Base-by-base conservation (phyloP, 2,113 vertebrate genomes). In the Tragelaphus scriptus region DNA sequence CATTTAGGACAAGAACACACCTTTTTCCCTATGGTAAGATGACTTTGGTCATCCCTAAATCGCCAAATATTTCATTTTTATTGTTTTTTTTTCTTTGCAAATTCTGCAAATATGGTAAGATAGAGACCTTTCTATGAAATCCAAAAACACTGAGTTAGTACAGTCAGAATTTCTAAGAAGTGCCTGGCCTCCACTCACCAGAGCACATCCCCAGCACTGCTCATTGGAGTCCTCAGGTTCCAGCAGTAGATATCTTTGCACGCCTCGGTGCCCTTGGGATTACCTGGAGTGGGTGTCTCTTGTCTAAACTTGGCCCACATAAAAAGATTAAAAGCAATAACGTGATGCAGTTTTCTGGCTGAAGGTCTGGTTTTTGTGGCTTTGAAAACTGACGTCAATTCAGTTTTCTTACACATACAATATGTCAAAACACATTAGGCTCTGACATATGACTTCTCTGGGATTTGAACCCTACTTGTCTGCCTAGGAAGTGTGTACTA, bases 261-360 rank as follows among this genome's bases (percentile, higher is more conserved):
- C 3, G 19, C 58, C 53, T 91, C 0, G 0, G 86, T 47, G 16
- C 32, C 9, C 77, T 82, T 51, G 30, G n/a, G 81, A 44, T 85
- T 89, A 87, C 75, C 90, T 86, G 44, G 61, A 71, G 81, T 95
- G 95, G 88, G 89, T 59, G 49, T 82, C 49, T 87, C 65, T 90
- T 63, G 32, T 91, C 91, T 91, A 92, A 97, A 92, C 26, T 71
- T 96, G 88, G 59, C 87, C 49, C 49, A 68, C 88, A 82, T 75
- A 32, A 82, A 85, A 77, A 92, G 65, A 91, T 89, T 55, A 79
- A 98, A 96, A 87, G 63, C 32, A 77, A 51, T 79, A 53, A 55
- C 0, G 0, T 91, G 85, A 79, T 95, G 17, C 17, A 26, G 40
- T 93, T 90, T 93, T 90, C 93, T 94, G 82, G 63, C 56, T 65